phyloP scores from a whole-genome alignment of 2,888 invertebrate species.

The Pinctada fucata region DNA sequence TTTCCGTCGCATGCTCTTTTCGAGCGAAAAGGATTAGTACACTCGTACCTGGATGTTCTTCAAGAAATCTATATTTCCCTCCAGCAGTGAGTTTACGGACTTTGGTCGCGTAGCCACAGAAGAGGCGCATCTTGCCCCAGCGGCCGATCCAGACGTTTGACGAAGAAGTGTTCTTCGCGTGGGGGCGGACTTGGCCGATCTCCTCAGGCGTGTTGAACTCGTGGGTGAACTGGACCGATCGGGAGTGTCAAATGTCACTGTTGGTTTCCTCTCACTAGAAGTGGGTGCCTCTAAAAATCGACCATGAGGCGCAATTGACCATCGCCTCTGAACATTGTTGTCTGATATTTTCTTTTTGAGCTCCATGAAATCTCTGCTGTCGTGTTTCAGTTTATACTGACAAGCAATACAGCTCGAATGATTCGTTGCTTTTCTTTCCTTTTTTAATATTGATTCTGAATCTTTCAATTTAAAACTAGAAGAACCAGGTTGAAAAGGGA shows the following conservation, averaged over 20 bases:
- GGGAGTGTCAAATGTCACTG: background rate
- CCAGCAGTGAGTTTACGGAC: no score
- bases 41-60: no score
- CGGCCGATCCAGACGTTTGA: background rate
- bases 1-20: no score
- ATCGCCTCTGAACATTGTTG: slow-evolving; percentile 37
- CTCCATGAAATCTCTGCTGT: slow-evolving; percentile 34
- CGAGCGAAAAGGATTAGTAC: no score
- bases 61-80: no score
- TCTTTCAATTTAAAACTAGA: slow-evolving; percentile 21
- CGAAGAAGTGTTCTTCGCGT: background rate
- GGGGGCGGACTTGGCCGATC: background rate
- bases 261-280: background rate
- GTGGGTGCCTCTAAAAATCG: slow-evolving; percentile 44
- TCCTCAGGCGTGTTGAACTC: background rate
- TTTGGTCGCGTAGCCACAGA: background rate
- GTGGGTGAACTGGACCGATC: background rate
- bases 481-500: slow-evolving; percentile 49
- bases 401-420: slow-evolving; percentile 54
- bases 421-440: background rate
- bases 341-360: slow-evolving; percentile 20
- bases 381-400: slow-evolving; percentile 51
- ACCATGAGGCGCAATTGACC: slow-evolving; percentile 50
- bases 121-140: background rate
- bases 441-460: background rate